phyloP scores from a whole-genome alignment of 37 sponge, comb jelly and placozoan species.

The Chondrosia reniformis region DNA sequence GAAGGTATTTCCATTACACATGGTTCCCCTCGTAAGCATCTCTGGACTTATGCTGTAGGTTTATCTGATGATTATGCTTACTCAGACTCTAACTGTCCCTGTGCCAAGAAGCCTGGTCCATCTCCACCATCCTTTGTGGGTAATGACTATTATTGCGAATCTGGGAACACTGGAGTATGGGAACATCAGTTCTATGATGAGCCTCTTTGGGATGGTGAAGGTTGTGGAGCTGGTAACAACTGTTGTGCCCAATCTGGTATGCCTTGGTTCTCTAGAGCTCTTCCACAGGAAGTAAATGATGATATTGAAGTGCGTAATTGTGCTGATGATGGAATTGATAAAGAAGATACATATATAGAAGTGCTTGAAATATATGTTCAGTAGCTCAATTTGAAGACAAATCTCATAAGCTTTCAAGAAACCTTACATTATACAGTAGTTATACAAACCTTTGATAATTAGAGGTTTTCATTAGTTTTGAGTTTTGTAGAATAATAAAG shows the following conservation, averaged over 20 bases:
- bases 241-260: slow-evolving; percentile 23
- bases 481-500: no score
- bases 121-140: slow-evolving; percentile 17
- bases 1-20: slow-evolving; percentile 38
- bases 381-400: no score
- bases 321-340: neutral
- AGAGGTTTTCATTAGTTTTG: no score
- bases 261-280: slow-evolving; percentile 8
- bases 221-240: slow-evolving; percentile 6
- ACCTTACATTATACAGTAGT: no score
- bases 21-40: slow-evolving; percentile 31
- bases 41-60: slow-evolving; percentile 40
- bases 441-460: no score
- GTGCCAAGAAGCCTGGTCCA: neutral
- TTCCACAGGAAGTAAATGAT: neutral
- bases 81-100: neutral
- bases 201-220: slow-evolving; percentile 5
- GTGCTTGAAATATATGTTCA: neutral
- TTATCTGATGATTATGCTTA: neutral
- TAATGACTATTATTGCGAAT: slow-evolving; percentile 13
- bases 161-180: neutral
- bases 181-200: neutral
- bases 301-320: slow-evolving; percentile 14
- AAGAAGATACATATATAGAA: slow-evolving; percentile 15
- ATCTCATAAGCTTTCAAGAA: no score